Evolutionary conservation across 2,113 vertebrate species (phyloP), one percentile per base, ranked within the genome.

Genomic region (Zootoca vivipara): DNA sequence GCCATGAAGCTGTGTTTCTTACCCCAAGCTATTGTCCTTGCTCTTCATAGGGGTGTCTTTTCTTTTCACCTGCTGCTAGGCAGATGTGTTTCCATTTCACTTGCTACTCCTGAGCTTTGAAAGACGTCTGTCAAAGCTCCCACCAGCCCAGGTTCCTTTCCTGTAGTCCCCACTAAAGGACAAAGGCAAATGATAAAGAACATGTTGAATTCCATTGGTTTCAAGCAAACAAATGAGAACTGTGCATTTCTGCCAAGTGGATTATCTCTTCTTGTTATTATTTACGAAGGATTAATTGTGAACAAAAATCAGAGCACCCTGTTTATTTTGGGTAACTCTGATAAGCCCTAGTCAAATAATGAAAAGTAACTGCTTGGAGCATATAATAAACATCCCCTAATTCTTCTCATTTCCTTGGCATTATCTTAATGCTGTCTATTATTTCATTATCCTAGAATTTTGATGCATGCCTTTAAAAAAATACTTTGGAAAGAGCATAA

Each of bases 281-380:
- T 88, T 88, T 75, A 82, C 40, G 24, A 52, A 88, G 33, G 58
- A 62, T 82, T 85, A 88, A 38, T 78, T 70, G 33, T 7, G 30
- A 88, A 82, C 42, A 58, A 22, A 82, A 81, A 69, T 75, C 69
- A 35, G 58, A 85, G 69, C 42, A 58, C 28, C 42, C 24, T 77
- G 77, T 82, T 90, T 90, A 75, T 75, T 85, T 90, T 87, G 62
- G 70, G 28, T 77, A 78, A 65, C 82, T 87, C 46, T 69, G 40
- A 85, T 78, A 69, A 87, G 69, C 18, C 40, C 75, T 52, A 10
- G 12, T 8, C 64, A 88, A 84, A 85, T 80, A 81, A 82, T 65
- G 72, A 82, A 82, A 81, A 74, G 24, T 58, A 90, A 67, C 58
- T 81, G 42, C 69, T 67, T 40, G 20, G 52, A 13, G 12, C 52